Percentiles rank a stretch among this genome's conserved stretches.
Evolutionary conservation across 1,140 invertebrate genomes (phyloP).

Genomic region (Nasonia vitripennis): DNA sequence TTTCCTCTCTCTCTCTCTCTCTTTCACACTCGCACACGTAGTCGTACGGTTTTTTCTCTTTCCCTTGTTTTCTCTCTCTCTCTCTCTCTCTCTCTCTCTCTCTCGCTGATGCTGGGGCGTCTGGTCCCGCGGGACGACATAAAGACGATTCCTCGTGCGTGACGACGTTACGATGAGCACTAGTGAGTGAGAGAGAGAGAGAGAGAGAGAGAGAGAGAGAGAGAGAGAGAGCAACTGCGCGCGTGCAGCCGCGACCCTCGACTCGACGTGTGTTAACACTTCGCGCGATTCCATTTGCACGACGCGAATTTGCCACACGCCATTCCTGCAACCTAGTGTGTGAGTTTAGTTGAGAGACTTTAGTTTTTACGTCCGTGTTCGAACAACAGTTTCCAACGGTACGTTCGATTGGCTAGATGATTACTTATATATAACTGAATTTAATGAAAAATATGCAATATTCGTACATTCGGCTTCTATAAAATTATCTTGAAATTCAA

Average conservation of each 20-base stretch:
- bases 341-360: neutral
- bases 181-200: neutral
- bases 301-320: slow-evolving; percentile 63
- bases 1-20: slow-evolving; percentile 7
- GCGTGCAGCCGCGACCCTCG: slow-evolving; percentile 52
- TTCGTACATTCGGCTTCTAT: too few relatives aligned
- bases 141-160: slow-evolving; percentile 57
- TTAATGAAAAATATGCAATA: too few relatives aligned
- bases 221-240: neutral
- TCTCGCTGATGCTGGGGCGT: neutral
- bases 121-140: slow-evolving; percentile 63
- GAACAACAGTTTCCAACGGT: neutral
- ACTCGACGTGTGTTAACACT: slow-evolving; percentile 61
- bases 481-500: neutral
- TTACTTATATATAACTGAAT: too few relatives aligned
- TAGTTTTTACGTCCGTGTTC: neutral
- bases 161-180: slow-evolving; percentile 59
- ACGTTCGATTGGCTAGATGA: too few relatives aligned
- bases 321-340: slow-evolving; percentile 3
- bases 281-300: slow-evolving; percentile 67
- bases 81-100: neutral
- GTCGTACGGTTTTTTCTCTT: neutral
- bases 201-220: slow-evolving; percentile 27
- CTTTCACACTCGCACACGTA: neutral
- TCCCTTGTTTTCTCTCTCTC: neutral